Percentiles rank a stretch among this genome's conserved stretches.
Conservation (phyloP, 2,113 vertebrate genomes). For the Tympanuchus pallidicinctus region DNA sequence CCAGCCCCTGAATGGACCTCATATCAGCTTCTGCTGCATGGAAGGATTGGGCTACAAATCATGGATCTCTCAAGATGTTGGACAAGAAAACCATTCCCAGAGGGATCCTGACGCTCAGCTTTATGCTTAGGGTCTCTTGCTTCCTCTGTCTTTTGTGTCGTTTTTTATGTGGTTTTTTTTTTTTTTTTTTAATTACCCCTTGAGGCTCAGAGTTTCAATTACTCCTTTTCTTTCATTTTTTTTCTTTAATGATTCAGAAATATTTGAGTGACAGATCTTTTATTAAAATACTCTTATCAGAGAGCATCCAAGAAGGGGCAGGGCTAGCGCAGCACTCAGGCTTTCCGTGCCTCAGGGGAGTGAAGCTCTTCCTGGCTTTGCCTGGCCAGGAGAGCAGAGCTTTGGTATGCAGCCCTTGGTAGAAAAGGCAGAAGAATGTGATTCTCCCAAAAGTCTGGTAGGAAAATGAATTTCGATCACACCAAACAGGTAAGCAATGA, state of each 20-base stretch:
- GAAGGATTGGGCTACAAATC: background rate
- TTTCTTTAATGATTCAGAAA: slow-evolving; percentile 18
- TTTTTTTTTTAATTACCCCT: background rate
- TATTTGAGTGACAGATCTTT: slow-evolving; percentile 67
- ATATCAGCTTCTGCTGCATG: background rate
- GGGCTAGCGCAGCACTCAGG: slow-evolving; percentile 15
- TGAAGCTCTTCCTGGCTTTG: background rate
- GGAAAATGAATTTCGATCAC: background rate
- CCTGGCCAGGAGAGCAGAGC: background rate
- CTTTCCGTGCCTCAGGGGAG: slow-evolving; percentile 71
- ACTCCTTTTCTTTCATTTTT: background rate
- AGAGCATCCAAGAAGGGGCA: background rate
- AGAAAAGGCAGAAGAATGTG: background rate
- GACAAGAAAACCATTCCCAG: slow-evolving; percentile 33
- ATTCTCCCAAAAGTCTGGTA: background rate
- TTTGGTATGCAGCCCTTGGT: background rate
- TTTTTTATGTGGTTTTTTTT: background rate
- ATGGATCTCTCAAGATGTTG: background rate
- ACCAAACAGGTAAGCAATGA: background rate
- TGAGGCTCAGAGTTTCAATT: slow-evolving; percentile 38
- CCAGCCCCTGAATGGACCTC: background rate
- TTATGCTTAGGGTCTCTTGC: background rate
- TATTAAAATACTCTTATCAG: slow-evolving; percentile 63
- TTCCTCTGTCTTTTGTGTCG: background rate
- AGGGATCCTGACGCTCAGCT: background rate